These are phyloP conservation scores for Saturnia japonica DNA, from an alignment of 2,888 invertebrate species.

Conservation along the genomic window DNA sequence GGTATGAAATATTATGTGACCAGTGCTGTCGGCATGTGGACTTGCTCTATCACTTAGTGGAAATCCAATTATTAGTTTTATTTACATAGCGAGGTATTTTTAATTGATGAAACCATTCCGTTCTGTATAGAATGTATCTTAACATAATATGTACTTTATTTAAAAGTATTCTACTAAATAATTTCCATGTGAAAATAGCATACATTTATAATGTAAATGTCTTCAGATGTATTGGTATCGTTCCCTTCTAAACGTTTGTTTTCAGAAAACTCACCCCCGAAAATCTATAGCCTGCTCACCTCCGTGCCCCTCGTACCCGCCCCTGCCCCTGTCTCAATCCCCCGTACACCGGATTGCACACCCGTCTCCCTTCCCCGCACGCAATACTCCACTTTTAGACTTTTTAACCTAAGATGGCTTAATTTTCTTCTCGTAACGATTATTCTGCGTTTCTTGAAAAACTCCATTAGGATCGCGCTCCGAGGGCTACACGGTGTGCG, in stretches of 20 bases:
- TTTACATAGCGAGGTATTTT: background rate
- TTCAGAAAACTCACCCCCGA: slow-evolving; percentile 48
- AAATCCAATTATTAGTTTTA: background rate
- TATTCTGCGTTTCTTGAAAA: slow-evolving; percentile 64
- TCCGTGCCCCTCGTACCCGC: slow-evolving; percentile 43
- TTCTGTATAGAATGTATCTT: background rate
- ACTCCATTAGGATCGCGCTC: slow-evolving; percentile 63
- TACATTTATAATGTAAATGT: slow-evolving; percentile 10
- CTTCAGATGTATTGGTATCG: slow-evolving; percentile 38
- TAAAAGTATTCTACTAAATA: background rate
- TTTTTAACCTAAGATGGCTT: slow-evolving; percentile 78
- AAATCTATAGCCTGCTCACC: slow-evolving; percentile 25
- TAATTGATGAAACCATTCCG: background rate
- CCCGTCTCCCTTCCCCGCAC: slow-evolving; percentile 26
- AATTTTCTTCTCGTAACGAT: slow-evolving; percentile 68
- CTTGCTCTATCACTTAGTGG: no score
- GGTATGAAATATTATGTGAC: no score
- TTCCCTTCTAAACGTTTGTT: slow-evolving; percentile 58
- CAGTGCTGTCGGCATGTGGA: no score
- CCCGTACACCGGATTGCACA: slow-evolving; percentile 26
- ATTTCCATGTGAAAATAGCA: background rate
- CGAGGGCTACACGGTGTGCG: slow-evolving; percentile 4
- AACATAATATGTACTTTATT: background rate
- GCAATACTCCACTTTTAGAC: slow-evolving; percentile 62
- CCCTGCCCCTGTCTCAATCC: slow-evolving; percentile 26